Conservation (phyloP, 2,113 vertebrate genomes). For the Podilymbus podiceps region DNA sequence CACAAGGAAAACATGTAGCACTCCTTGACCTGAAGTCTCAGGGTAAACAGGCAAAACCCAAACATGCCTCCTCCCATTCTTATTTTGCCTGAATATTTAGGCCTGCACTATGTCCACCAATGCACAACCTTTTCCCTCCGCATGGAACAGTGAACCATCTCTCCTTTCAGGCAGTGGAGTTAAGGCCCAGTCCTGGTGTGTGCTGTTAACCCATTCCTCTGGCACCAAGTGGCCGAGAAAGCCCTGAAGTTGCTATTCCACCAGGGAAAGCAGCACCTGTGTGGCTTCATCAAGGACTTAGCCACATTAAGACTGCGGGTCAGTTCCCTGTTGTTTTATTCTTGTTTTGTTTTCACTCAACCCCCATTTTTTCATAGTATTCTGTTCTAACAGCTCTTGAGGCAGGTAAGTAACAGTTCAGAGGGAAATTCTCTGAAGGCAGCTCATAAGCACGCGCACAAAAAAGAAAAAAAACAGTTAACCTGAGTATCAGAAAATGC, state of each 20-base stretch:
- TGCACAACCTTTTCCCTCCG: not conserved
- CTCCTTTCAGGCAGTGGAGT: not conserved
- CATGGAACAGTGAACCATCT: not conserved
- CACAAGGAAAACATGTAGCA: not conserved
- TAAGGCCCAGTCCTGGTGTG: accelerated
- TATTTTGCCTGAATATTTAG: not conserved
- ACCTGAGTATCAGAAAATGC: slow-evolving; percentile 73
- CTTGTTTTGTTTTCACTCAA: not conserved
- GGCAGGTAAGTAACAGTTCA: not conserved
- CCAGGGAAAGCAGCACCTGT: not conserved
- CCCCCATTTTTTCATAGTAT: not conserved
- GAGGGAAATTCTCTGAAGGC: not conserved
- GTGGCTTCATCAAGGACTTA: accelerated
- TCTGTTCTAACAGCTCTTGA: not conserved
- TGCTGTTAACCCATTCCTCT: not conserved
- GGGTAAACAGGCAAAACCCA: not conserved
- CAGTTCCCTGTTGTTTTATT: not conserved
- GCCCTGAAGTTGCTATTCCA: not conserved
- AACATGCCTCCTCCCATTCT: accelerated
- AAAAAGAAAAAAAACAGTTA: not conserved
- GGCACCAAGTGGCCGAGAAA: not conserved
- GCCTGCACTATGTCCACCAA: accelerated
- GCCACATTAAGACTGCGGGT: accelerated
- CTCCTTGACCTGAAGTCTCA: not conserved
- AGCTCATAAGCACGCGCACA: not conserved